Evolutionary conservation across 2,797 vertebrate species (phyloP).

Genomic region (Salarias fasciatus): DNA sequence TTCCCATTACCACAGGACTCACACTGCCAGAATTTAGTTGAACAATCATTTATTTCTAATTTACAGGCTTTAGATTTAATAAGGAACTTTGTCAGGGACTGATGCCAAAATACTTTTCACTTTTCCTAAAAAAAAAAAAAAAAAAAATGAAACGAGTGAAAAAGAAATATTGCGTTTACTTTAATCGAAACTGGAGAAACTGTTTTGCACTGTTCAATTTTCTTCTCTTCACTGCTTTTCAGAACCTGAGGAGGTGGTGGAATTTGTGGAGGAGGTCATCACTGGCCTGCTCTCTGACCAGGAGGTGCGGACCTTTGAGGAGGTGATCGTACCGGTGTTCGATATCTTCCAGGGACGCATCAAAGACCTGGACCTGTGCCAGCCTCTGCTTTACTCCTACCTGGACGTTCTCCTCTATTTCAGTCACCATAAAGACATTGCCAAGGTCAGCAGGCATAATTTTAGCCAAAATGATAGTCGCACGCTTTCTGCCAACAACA

Average conservation of each 20-base stretch:
- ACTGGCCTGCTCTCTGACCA: conserved; percentile 88
- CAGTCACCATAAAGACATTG: conserved; percentile 92
- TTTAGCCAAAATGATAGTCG: not conserved
- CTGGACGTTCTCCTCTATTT: conserved; percentile 95
- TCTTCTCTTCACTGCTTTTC: conserved; percentile 29
- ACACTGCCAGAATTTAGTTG: no score
- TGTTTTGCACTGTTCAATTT: not conserved
- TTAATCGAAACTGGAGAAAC: no score
- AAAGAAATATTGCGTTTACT: no score
- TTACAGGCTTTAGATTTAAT: no score
- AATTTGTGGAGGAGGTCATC: conserved; percentile 94
- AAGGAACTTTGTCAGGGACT: no score
- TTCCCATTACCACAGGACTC: no score
- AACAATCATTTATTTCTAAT: no score
- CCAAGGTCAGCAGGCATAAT: conserved; percentile 82
- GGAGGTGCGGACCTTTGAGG: conserved; percentile 94
- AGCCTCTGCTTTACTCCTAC: conserved; percentile 91
- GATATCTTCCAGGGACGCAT: conserved; percentile 90
- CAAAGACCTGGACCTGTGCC: conserved; percentile 95
- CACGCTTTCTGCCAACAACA: no score
- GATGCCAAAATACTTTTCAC: no score
- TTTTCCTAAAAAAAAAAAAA: no score
- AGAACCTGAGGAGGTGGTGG: conserved; percentile 92
- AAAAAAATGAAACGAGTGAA: no score
- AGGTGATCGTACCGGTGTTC: conserved; percentile 93